A percentile compares a stretch with the other conserved stretches of the same genome.
Conservation (phyloP, 92 coral and sea anemone genomes). For the Zoanthus sociatus region DNA sequence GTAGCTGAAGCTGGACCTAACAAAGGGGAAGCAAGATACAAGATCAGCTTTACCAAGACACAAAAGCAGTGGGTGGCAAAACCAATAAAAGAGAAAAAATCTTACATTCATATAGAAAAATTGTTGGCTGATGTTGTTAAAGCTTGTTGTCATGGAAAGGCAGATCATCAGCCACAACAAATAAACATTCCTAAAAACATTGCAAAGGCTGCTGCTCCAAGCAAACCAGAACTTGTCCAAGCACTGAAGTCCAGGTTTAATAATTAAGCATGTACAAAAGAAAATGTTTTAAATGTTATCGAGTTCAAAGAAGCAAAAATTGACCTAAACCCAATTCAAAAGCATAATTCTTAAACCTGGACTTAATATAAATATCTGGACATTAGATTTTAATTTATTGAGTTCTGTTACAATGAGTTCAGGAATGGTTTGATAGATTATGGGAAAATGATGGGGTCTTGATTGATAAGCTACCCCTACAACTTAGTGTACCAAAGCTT, state of each 20-base stretch:
- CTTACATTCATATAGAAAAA: neutral
- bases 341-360: too few relatives aligned
- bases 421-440: too few relatives aligned
- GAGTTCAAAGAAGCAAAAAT: neutral
- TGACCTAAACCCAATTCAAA: neutral
- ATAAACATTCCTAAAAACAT: constrained; percentile 45
- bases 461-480: too few relatives aligned
- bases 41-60: constrained; percentile 4
- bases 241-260: constrained; percentile 49
- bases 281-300: neutral
- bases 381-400: too few relatives aligned
- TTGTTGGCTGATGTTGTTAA: constrained; percentile 50
- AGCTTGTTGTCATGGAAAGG: constrained; percentile 41
- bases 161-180: constrained; percentile 31
- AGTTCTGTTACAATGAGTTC: too few relatives aligned
- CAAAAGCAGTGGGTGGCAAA: constrained; percentile 15
- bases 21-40: neutral
- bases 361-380: too few relatives aligned
- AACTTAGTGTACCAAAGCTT: neutral
- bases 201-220: constrained; percentile 44
- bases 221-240: constrained; percentile 41
- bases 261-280: neutral
- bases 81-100: neutral
- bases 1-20: neutral
- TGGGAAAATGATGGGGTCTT: too few relatives aligned